Percentiles rank a stretch among this genome's conserved stretches.
phyloP scores from a whole-genome alignment of 2,113 vertebrate genomes.

The Caranx melampygus region DNA sequence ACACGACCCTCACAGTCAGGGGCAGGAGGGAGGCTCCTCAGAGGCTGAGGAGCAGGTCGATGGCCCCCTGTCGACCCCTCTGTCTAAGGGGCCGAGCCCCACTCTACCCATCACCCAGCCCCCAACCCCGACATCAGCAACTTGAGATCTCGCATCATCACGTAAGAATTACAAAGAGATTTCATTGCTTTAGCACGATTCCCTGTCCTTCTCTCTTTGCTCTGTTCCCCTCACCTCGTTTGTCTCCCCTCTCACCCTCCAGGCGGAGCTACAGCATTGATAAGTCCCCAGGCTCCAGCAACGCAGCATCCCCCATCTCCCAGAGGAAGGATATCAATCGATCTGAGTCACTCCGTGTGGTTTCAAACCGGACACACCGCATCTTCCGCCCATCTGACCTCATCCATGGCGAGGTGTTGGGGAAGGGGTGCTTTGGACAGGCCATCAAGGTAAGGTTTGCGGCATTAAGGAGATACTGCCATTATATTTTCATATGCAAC shows the following conservation, averaged over 20 bases:
- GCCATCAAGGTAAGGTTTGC: constrained; percentile 92
- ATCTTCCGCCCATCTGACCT: constrained; percentile 97
- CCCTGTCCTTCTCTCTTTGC: neutral
- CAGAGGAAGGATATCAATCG: constrained; percentile 92
- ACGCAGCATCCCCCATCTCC: constrained; percentile 86
- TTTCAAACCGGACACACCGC: constrained; percentile 88
- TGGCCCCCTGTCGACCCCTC: constrained; percentile 79
- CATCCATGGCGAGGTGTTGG: constrained; percentile 96
- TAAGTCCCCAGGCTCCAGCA: constrained; percentile 90
- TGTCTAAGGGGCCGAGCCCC: constrained; percentile 77
- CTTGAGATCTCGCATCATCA: constrained; percentile 84
- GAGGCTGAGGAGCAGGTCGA: constrained; percentile 72
- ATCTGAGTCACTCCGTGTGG: constrained; percentile 91
- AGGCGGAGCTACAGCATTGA: constrained; percentile 96
- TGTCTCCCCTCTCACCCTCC: constrained; percentile 18
- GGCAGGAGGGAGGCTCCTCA: constrained; percentile 59
- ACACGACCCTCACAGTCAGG: constrained; percentile 89
- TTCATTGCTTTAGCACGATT: no score
- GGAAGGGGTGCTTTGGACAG: constrained; percentile 96
- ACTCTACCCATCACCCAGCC: constrained; percentile 79
- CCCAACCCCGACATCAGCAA: constrained; percentile 81
- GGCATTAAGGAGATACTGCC: neutral
- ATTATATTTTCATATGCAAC: neutral
- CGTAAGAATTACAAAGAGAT: constrained; percentile 77
- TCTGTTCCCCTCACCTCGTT: neutral